Conservation (phyloP, 2,797 vertebrate species). For the Rhadinocentrus ornatus region DNA sequence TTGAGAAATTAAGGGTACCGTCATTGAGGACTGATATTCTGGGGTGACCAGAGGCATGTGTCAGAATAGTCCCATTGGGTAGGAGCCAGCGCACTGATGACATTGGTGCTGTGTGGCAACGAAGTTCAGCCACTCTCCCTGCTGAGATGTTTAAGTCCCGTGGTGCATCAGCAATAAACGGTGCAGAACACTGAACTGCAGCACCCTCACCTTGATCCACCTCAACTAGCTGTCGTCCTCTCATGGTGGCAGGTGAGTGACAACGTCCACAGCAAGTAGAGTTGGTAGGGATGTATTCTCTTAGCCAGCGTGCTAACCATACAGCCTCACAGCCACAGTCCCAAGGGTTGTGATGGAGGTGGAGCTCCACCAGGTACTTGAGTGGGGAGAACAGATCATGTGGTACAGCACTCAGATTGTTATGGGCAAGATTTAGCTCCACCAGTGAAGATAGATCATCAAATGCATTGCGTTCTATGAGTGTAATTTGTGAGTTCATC, state of each 20-base stretch:
- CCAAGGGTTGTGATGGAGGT: conserved; percentile 99
- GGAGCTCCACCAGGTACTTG: conserved; percentile 93
- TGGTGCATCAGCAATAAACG: conserved; percentile 95
- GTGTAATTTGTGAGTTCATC: conserved; percentile 96
- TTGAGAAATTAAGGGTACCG: conserved; percentile 96
- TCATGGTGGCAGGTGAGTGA: conserved; percentile 91
- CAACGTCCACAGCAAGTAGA: conserved; percentile 97
- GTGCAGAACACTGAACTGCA: conserved; percentile 93
- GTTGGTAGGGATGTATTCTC: conserved; percentile 95
- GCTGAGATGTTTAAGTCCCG: conserved; percentile 96
- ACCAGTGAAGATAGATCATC: conserved; percentile 92
- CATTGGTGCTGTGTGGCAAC: conserved; percentile 93
- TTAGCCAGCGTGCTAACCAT: conserved; percentile 95
- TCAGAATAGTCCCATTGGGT: conserved; percentile 93
- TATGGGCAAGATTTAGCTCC: conserved; percentile 97
- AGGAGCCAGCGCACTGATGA: conserved; percentile 95
- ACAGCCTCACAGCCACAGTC: conserved; percentile 95
- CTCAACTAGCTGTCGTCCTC: conserved; percentile 93
- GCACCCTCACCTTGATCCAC: conserved; percentile 91
- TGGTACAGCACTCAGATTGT: conserved; percentile 95
- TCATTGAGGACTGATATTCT: conserved; percentile 93
- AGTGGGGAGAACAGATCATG: conserved; percentile 94
- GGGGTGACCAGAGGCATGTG: conserved; percentile 91
- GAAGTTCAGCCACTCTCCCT: conserved; percentile 92
- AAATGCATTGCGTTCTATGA: conserved; percentile 95